Evolutionary conservation across 2,113 vertebrate genomes (phyloP).

Genomic region (Ginglymostoma cirratum): DNA sequence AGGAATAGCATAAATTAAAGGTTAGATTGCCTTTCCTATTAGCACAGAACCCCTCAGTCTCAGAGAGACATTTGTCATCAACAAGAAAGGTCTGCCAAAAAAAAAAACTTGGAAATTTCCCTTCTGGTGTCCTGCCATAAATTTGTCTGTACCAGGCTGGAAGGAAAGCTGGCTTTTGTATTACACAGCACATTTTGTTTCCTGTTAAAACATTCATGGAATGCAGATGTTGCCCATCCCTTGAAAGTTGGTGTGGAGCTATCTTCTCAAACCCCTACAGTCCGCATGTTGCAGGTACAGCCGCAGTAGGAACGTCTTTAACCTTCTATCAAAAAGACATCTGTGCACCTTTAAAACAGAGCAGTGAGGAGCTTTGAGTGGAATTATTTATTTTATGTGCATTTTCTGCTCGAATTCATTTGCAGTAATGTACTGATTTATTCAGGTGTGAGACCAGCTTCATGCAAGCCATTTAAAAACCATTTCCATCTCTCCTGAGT

Average conservation of each 20-base stretch:
- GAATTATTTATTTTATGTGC: conserved; percentile 25
- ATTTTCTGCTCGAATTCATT: conserved; percentile 1
- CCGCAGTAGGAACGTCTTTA: background rate
- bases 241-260: no score
- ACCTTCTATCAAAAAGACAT: background rate
- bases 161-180: background rate
- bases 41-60: background rate
- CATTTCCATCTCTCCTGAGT: conserved; percentile 5
- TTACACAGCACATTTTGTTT: background rate
- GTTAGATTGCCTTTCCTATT: background rate
- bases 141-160: no score
- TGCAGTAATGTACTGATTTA: conserved; percentile 8
- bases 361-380: background rate
- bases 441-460: background rate
- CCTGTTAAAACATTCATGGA: no score
- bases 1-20: background rate
- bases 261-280: no score
- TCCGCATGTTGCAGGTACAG: no score
- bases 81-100: background rate
- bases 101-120: background rate
- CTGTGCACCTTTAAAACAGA: background rate
- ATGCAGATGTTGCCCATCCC: no score
- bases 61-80: background rate
- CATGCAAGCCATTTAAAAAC: background rate
- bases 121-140: background rate